Evolutionary conservation across 2,797 vertebrate species (phyloP).

Genomic region (Pangasius larnaudii): DNA sequence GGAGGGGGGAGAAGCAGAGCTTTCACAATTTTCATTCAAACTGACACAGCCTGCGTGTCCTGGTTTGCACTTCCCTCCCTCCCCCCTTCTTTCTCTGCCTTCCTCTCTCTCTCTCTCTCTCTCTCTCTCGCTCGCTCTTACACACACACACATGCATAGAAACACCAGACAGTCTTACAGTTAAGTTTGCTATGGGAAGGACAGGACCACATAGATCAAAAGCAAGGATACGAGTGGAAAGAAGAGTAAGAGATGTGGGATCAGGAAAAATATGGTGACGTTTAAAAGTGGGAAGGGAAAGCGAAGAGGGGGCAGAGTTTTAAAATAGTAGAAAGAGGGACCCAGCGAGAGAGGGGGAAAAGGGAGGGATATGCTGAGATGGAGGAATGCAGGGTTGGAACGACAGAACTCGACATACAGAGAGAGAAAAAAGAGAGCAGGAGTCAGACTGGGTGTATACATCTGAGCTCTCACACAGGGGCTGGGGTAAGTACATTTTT

Average conservation of each 20-base stretch:
- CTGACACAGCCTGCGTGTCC: conserved; percentile 78
- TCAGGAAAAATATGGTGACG: conserved; percentile 25
- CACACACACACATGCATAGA: conserved; percentile 42
- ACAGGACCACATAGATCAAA: conserved; percentile 49
- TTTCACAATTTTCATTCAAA: conserved; percentile 82
- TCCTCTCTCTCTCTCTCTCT: conserved; percentile 23
- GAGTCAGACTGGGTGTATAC: conserved; percentile 58
- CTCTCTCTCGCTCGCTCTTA: conserved; percentile 11
- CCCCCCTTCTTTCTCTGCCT: conserved; percentile 50
- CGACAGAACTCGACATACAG: conserved; percentile 50
- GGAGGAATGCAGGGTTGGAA: conserved; percentile 67
- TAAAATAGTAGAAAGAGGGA: conserved; percentile 58
- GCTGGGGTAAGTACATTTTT: conserved; percentile 69
- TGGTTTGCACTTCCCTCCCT: conserved; percentile 73
- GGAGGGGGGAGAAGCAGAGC: conserved; percentile 68
- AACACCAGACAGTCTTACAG: conserved; percentile 72
- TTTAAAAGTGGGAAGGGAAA: conserved; percentile 50
- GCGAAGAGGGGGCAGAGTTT: conserved; percentile 57
- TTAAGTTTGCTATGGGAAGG: conserved; percentile 68
- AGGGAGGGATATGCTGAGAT: conserved; percentile 60
- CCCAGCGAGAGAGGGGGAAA: conserved; percentile 22
- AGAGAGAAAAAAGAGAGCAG: conserved; percentile 34
- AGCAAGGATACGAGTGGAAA: background rate
- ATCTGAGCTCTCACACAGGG: conserved; percentile 42
- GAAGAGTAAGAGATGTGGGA: conserved; percentile 39